Conservation (phyloP, 2,797 vertebrate genomes). For the Esox masquinongy region DNA sequence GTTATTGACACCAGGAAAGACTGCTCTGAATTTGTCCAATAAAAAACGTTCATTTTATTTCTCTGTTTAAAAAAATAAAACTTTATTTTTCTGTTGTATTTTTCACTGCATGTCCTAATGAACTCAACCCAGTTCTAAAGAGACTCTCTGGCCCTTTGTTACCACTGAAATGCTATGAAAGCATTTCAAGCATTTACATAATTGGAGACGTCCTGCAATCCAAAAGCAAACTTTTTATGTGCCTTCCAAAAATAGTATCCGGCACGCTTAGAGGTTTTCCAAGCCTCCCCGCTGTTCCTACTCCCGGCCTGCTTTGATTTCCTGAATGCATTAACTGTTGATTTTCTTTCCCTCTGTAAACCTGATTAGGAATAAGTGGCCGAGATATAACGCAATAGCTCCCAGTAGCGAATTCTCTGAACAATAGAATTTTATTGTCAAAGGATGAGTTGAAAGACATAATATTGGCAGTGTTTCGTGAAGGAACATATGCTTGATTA, state of each 20-base stretch:
- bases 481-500: background rate
- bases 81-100: background rate
- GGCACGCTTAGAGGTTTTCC: background rate
- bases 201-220: constrained; percentile 32
- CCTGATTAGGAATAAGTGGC: constrained; percentile 18
- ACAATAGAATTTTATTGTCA: background rate
- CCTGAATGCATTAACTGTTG: constrained; percentile 8
- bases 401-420: background rate
- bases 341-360: constrained; percentile 10
- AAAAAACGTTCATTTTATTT: background rate
- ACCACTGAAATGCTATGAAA: constrained; percentile 29
- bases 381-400: background rate
- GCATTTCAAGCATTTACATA: too few relatives aligned
- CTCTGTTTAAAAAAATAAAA: background rate
- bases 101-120: background rate
- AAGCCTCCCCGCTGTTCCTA: constrained; percentile 2
- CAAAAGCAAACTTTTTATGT: constrained; percentile 26
- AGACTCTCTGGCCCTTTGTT: constrained; percentile 9
- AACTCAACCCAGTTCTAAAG: background rate
- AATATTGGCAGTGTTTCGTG: background rate
- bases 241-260: constrained; percentile 28
- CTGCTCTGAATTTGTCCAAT: background rate
- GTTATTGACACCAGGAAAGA: background rate
- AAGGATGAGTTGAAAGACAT: background rate
- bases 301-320: background rate